Base-by-base conservation (phyloP, 2,888 invertebrate genomes). In the Portevinia maculata region DNA sequence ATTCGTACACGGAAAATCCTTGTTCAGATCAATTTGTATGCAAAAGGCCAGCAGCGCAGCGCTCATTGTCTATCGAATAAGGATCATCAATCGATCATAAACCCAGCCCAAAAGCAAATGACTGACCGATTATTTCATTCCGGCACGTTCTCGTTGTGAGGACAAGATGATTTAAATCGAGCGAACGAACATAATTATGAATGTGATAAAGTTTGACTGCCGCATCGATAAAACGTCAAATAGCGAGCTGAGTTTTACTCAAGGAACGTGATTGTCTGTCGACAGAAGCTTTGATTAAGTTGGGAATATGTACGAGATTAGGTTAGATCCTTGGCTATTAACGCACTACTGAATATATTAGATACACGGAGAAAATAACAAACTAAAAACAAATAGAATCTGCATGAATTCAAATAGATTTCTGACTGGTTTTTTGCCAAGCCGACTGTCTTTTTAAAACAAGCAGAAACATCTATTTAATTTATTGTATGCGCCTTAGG, bases 21-120 rank as follows among this genome's bases (percentile, higher is more conserved):
- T 62, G 21, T 48, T 34, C 28, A 9, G 24, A 53, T 53, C 59
- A 53, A 39, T 76, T 76, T 69, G 75, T 55, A 76, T 76, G 60
- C 75, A 48, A 32, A 19, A 34, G 34, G 50, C 9, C 24, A 34
- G 57, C 32, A 48, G 19, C 19, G 50, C 32, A n/a, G n/a, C n/a
- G n/a, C n/a, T n/a, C n/a, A 59, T 71, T 53, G 60, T 71, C 17
- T 9, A 21, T 7, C 19, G 41, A 39, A 28, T 60, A 76, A 46
- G 39, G 53, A 39, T 75, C 69, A 44, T 15, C 37, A 37, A 75
- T 69, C 39, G 53, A 75, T 67, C 69, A 69, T 15, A 9, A 11
- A 13, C 34, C 52, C 46, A 52, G 52, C 44, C 65, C 59, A 19
- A 15, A 19, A 57, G 4, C 17, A 4, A 15, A 44, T 15, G 37